phyloP scores from a whole-genome alignment of 2,113 vertebrate genomes.

The Reinhardtius hippoglossoides region DNA sequence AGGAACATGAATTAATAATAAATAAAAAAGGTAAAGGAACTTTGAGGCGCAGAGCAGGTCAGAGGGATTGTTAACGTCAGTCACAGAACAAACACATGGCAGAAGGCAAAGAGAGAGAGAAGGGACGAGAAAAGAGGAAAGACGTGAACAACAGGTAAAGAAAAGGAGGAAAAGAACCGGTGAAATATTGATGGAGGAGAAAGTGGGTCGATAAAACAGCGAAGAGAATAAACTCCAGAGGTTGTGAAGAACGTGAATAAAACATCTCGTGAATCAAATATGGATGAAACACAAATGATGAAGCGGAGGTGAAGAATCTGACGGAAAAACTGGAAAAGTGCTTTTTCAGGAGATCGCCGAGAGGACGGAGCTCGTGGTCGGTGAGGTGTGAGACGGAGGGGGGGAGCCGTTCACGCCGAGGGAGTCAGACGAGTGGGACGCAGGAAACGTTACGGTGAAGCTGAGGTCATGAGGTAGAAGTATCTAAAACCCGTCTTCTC shows the following conservation, averaged over 20 bases:
- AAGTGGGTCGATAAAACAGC: constrained; percentile 69
- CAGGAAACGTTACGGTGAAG: too few relatives aligned
- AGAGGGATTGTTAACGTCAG: constrained; percentile 37
- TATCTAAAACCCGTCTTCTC: too few relatives aligned
- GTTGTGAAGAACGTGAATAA: constrained; percentile 69
- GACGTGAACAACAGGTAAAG: constrained; percentile 50
- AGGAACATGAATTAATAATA: neutral
- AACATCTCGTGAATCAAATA: constrained; percentile 70
- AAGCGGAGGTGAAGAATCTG: constrained; percentile 65
- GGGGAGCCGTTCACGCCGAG: neutral
- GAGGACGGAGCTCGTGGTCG: neutral
- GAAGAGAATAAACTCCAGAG: constrained; percentile 65
- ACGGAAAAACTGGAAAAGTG: constrained; percentile 26
- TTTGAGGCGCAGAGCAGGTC: constrained; percentile 13
- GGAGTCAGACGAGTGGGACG: too few relatives aligned
- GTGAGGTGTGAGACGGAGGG: neutral
- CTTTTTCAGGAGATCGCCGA: constrained; percentile 19
- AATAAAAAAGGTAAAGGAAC: constrained; percentile 10
- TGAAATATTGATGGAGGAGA: constrained; percentile 71
- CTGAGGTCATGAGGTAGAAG: too few relatives aligned
- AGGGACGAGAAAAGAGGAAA: neutral
- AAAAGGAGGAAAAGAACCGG: constrained; percentile 19
- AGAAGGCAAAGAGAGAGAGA: neutral
- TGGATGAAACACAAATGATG: constrained; percentile 72
- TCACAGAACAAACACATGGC: constrained; percentile 1